Conservation (phyloP, 2,888 invertebrate species). For the Folsomia manolachei region DNA sequence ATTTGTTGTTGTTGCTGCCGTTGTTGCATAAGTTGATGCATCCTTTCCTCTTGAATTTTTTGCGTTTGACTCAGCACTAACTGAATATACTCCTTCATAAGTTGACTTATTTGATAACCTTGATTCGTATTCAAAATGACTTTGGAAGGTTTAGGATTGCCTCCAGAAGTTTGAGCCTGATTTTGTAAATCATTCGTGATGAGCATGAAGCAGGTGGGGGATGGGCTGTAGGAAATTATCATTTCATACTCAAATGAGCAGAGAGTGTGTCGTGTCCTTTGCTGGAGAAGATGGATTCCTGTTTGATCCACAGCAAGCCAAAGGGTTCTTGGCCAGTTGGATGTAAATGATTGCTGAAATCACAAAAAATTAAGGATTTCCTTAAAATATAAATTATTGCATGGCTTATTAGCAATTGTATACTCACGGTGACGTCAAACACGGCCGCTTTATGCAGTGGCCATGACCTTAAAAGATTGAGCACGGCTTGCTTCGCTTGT, state of each 20-base stretch:
- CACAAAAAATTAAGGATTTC: slow-evolving; percentile 25
- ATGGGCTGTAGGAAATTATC: slow-evolving; percentile 86
- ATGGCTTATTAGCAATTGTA: background rate
- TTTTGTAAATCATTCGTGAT: slow-evolving; percentile 63
- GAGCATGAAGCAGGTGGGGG: slow-evolving; percentile 86
- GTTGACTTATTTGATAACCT: slow-evolving; percentile 58
- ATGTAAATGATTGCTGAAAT: slow-evolving; percentile 86
- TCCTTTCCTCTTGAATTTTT: background rate
- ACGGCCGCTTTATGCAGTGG: slow-evolving; percentile 88
- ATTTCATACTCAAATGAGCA: slow-evolving; percentile 88
- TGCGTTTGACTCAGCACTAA: background rate
- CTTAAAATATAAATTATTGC: background rate
- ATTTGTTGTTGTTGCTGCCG: background rate
- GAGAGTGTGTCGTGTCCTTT: slow-evolving; percentile 79
- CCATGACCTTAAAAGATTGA: slow-evolving; percentile 90
- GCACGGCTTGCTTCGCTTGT: slow-evolving; percentile 86
- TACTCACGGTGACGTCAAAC: slow-evolving; percentile 71
- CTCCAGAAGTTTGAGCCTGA: slow-evolving; percentile 52
- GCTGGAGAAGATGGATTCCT: slow-evolving; percentile 85
- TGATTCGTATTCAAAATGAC: slow-evolving; percentile 89
- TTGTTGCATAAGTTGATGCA: background rate
- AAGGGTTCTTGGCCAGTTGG: slow-evolving; percentile 88
- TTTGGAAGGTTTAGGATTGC: slow-evolving; percentile 78
- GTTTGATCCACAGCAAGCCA: slow-evolving; percentile 92
- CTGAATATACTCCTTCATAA: slow-evolving; percentile 36